Evolutionary conservation across 2,113 vertebrate species (phyloP).

Genomic region (Peromyscus californicus): DNA sequence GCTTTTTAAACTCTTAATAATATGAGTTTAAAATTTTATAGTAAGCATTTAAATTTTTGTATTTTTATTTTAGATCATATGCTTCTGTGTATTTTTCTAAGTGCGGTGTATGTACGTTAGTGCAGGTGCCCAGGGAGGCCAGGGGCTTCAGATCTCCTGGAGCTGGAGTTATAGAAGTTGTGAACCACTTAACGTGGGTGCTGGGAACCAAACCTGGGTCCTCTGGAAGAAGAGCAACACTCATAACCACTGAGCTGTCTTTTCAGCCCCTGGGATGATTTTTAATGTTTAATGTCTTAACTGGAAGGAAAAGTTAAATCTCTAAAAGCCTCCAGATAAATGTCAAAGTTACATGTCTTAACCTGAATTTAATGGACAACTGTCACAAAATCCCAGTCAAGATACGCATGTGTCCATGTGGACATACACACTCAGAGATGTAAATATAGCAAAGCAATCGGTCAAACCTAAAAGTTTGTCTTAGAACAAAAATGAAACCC

Average conservation of each 20-base stretch:
- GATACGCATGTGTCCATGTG: background rate
- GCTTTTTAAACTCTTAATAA: background rate
- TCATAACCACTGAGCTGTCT: background rate
- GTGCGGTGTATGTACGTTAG: background rate
- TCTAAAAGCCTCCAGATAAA: conserved; percentile 49
- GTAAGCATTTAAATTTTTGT: background rate
- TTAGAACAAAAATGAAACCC: conserved; percentile 50
- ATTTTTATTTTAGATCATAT: background rate
- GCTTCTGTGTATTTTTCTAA: background rate
- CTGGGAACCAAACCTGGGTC: background rate
- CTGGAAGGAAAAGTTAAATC: conserved; percentile 9
- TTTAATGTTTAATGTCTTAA: conserved; percentile 49
- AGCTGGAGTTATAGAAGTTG: background rate
- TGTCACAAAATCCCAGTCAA: background rate
- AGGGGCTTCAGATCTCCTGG: background rate
- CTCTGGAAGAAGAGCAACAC: background rate
- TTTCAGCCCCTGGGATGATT: background rate
- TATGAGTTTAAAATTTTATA: conserved; percentile 18
- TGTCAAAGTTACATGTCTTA: background rate
- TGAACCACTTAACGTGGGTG: background rate
- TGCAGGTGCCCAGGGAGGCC: background rate
- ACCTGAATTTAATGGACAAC: background rate
- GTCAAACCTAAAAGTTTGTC: background rate
- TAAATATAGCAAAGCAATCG: background rate
- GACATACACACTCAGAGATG: background rate